These are phyloP conservation scores for Pangasius larnaudii DNA, from an alignment of 2,797 vertebrate species.

Conservation along the genomic window DNA sequence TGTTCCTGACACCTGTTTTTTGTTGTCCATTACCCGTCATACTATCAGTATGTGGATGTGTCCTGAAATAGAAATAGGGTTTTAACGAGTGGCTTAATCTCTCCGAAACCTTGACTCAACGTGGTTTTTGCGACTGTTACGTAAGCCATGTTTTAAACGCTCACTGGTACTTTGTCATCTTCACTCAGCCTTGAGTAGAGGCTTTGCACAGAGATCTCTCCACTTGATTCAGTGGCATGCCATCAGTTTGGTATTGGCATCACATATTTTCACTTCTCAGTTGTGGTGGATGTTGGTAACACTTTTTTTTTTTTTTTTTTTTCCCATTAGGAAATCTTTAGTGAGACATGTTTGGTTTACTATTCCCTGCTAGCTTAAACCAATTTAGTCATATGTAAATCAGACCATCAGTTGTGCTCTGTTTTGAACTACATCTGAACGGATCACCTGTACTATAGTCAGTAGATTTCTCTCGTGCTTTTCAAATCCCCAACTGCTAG, in stretches of 20 bases:
- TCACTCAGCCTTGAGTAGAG: conserved; percentile 11
- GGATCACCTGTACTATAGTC: background rate
- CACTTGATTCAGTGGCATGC: background rate
- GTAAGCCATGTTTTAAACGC: conserved; percentile 34
- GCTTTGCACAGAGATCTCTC: conserved; percentile 13
- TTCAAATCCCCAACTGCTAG: conserved; percentile 44
- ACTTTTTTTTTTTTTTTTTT: no score
- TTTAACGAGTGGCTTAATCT: conserved; percentile 11
- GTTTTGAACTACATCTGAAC: background rate
- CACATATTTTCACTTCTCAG: background rate
- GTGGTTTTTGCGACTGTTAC: conserved; percentile 20
- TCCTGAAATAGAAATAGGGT: background rate
- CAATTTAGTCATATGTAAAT: background rate
- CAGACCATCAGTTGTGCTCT: background rate
- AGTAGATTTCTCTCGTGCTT: conserved; percentile 5
- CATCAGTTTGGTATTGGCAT: background rate
- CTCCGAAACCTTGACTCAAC: background rate
- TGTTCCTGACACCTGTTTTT: conserved; percentile 18
- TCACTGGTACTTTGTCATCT: background rate
- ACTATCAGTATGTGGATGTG: conserved; percentile 26
- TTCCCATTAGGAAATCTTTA: background rate
- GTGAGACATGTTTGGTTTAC: conserved; percentile 3
- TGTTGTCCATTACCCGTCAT: conserved; percentile 14
- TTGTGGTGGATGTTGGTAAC: background rate
- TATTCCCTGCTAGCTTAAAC: background rate